Base-by-base conservation (phyloP, 2,888 invertebrate species). In the Hartigia nigra region DNA sequence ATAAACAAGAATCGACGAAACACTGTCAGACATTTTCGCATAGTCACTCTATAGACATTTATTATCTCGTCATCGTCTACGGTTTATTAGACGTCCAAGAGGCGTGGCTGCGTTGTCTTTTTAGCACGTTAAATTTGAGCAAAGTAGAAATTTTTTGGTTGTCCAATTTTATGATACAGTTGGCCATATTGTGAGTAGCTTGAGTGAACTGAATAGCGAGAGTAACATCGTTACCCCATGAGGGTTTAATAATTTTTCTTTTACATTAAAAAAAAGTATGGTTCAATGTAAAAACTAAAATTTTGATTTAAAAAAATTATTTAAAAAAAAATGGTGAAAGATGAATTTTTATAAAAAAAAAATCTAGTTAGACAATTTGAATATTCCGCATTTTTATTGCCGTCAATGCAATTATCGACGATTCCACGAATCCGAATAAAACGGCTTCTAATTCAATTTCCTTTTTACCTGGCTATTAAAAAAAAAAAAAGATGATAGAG, bases 21-120 rank as follows among this genome's bases (percentile, higher is more conserved):
- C 76, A 70, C 72, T 39, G 72, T 76, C 72, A 78, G 72, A 39
- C 39, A 74, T 79, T 82, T 82, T 78, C 69, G 83, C 78, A 79
- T 70, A 84, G 84, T 85, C 85, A 84, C 78, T 79, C 76, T 69
- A 34, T 77, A 69, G 78, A 78, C 83, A 82, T 84, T 84, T 81
- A 82, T 85, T 84, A 82, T 82, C 81, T 76, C 77, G 39, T 79
- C 74, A 34, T 78, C 79, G 76, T 75, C 69, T 76, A 32, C 70
- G 12, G 79, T 77, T 82, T 80, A 80, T 78, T 74, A 70, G 70
- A 55, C 37, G 74, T 70, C 70, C 39, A 37, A 70, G 74, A 74
- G 82, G 82, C 79, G 82, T 79, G 82, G 55, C 81, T 23, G 70
- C 78, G 77, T 81, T 78, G 81, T 81, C 75, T 80, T 80, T 39